Percentiles rank a stretch among this genome's conserved stretches.
Conservation (phyloP, 2,113 vertebrate genomes). For the Dryoscopus gambensis region DNA sequence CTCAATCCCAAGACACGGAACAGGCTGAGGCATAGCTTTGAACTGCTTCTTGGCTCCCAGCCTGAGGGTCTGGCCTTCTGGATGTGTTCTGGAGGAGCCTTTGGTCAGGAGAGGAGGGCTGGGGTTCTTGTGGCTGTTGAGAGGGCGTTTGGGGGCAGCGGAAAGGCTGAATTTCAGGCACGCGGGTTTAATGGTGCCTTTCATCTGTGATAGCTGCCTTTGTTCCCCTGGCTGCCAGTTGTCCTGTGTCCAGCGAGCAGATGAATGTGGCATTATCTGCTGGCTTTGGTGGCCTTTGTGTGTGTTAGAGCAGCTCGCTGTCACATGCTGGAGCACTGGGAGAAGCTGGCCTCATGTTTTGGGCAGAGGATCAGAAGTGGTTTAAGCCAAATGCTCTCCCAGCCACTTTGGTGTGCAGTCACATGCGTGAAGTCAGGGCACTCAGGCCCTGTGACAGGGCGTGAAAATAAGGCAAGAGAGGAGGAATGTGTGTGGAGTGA, state of each 20-base stretch:
- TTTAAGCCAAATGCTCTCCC: constrained; percentile 9
- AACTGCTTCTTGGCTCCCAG: background rate
- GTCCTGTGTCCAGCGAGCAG: background rate
- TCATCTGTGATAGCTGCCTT: constrained; percentile 24
- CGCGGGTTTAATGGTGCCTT: background rate
- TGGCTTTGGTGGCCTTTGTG: constrained; percentile 29
- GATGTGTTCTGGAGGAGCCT: background rate
- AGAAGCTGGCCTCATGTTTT: constrained; percentile 2
- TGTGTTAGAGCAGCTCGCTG: background rate
- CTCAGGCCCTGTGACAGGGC: background rate
- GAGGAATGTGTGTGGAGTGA: background rate
- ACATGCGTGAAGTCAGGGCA: background rate
- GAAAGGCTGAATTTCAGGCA: background rate
- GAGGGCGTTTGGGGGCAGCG: background rate
- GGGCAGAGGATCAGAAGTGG: background rate
- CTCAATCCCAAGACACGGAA: background rate
- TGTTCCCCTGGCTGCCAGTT: constrained; percentile 13
- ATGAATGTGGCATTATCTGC: constrained; percentile 38
- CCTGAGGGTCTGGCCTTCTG: background rate
- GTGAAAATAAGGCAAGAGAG: background rate
- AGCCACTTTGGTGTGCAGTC: background rate
- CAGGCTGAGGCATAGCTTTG: background rate
- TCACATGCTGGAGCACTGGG: constrained; percentile 44
- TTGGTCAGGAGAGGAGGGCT: constrained; percentile 1
- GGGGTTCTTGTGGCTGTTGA: background rate